Conservation (phyloP, 2,113 vertebrate genomes). For the Thunnus thynnus region DNA sequence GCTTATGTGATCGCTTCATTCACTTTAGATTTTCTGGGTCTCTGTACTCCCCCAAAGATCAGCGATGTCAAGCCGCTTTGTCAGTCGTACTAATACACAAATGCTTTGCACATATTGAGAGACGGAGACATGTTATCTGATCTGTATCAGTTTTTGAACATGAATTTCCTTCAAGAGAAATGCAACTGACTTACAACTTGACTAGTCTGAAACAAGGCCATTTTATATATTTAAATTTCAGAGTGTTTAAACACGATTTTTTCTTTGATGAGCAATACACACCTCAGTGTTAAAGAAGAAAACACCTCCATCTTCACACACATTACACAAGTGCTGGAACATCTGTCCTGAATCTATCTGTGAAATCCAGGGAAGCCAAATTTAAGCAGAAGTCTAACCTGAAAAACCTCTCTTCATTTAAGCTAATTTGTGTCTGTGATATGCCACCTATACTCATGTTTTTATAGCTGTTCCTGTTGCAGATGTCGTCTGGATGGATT, state of each 20-base stretch:
- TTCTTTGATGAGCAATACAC: neutral
- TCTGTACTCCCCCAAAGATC: too few relatives aligned
- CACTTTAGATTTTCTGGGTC: too few relatives aligned
- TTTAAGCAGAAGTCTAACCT: neutral
- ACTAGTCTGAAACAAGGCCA: too few relatives aligned
- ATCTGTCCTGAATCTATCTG: neutral
- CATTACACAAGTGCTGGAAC: neutral
- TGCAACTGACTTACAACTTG: too few relatives aligned
- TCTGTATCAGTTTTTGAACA: too few relatives aligned
- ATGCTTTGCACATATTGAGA: too few relatives aligned
- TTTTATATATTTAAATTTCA: too few relatives aligned
- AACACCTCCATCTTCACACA: neutral
- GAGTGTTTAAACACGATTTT: neutral
- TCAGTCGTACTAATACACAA: too few relatives aligned
- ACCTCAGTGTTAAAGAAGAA: neutral
- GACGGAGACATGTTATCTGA: too few relatives aligned
- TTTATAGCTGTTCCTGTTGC: neutral
- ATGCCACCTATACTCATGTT: constrained; percentile 19
- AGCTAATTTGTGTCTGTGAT: constrained; percentile 6
- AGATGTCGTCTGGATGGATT: constrained; percentile 59
- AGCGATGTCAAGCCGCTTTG: too few relatives aligned
- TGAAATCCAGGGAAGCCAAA: neutral
- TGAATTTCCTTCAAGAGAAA: too few relatives aligned
- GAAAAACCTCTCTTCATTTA: neutral
- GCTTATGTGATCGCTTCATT: neutral